phyloP scores from a whole-genome alignment of 2,888 invertebrate genomes.

The Limnephilus lunatus region DNA sequence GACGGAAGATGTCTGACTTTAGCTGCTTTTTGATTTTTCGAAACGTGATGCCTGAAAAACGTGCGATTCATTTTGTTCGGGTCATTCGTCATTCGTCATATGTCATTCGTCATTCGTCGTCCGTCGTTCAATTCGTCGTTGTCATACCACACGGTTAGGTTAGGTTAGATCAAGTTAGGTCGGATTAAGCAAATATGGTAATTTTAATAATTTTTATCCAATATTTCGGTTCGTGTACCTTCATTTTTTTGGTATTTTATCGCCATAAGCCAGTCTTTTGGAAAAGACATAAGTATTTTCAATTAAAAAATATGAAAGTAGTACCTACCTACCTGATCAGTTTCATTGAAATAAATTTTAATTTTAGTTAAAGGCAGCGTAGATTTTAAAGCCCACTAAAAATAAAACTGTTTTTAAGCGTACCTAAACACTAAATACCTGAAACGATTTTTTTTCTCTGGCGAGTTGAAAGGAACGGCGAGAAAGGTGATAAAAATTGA shows the following conservation, averaged over 20 bases:
- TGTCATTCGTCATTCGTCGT: not conserved
- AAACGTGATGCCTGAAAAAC: not conserved
- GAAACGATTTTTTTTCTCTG: not conserved
- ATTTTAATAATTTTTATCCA: not conserved
- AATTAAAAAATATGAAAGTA: not conserved
- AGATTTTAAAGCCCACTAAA: not conserved
- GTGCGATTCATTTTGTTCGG: not conserved
- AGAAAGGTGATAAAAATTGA: not conserved
- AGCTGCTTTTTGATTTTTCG: no score
- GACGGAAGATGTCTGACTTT: no score
- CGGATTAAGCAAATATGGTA: no score
- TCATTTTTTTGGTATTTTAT: not conserved
- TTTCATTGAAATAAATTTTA: not conserved
- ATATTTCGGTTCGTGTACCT: not conserved
- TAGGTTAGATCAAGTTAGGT: no score
- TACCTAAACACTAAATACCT: not conserved
- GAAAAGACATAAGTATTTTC: not conserved
- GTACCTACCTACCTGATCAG: not conserved
- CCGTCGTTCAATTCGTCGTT: not conserved
- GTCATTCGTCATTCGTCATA: not conserved
- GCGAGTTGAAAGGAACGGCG: not conserved
- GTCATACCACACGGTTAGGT: not conserved
- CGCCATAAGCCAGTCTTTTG: not conserved
- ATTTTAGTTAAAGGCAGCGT: not conserved
- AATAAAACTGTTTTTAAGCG: not conserved